These are phyloP conservation scores for Drymodes brunneopygia DNA, from an alignment of 2,113 vertebrate species.

Conservation along the genomic window DNA sequence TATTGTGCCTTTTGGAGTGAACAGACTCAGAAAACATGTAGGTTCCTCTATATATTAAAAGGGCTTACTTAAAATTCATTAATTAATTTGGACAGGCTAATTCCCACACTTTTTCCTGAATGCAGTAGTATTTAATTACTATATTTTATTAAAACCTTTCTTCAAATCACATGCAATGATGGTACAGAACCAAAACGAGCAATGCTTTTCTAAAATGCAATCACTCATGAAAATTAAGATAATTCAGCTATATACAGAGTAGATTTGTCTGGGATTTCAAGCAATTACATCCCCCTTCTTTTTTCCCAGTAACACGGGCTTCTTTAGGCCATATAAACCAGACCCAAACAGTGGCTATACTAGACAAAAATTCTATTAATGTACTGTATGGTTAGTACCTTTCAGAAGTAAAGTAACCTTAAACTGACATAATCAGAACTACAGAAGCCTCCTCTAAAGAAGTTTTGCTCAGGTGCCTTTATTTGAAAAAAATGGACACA, in stretches of 20 bases:
- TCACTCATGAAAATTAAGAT: neutral
- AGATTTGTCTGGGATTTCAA: neutral
- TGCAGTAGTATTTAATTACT: neutral
- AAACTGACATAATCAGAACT: neutral
- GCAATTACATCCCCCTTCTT: neutral
- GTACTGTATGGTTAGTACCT: neutral
- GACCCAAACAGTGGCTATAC: neutral
- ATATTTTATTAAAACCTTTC: neutral
- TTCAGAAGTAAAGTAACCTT: neutral
- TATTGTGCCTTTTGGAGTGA: neutral
- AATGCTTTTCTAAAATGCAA: neutral
- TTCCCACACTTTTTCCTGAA: neutral
- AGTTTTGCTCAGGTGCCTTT: neutral
- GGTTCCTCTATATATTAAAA: neutral
- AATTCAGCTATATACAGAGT: neutral
- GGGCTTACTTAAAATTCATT: neutral
- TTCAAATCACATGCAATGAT: neutral
- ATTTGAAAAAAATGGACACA: neutral
- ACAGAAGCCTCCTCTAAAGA: neutral
- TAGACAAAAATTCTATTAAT: neutral
- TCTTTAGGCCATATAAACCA: neutral
- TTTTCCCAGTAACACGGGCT: neutral
- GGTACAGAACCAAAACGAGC: neutral
- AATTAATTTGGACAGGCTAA: neutral
- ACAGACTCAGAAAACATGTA: neutral